Percentiles rank a stretch among this genome's conserved stretches.
These are phyloP conservation scores for Silurus aristotelis DNA, from an alignment of 2,797 vertebrate species.

Conservation along the genomic window DNA sequence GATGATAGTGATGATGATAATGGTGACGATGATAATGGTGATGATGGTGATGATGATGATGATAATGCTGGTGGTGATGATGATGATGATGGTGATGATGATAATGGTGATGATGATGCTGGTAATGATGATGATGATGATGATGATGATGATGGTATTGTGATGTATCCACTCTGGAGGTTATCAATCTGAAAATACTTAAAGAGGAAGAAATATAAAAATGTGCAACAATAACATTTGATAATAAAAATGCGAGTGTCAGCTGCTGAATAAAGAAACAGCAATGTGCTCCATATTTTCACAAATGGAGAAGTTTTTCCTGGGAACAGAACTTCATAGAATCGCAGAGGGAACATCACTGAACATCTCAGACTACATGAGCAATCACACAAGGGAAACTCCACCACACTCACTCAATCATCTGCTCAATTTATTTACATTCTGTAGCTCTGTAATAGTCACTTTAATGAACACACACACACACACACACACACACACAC, in stretches of 20 bases:
- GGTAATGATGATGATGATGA: no score
- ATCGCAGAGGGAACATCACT: not conserved
- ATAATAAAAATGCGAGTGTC: not conserved
- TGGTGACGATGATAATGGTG: no score
- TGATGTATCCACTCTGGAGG: no score
- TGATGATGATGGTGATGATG: no score
- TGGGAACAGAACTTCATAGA: not conserved
- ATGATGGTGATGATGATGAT: no score
- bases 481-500: slow-evolving; percentile 1
- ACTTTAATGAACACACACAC: slow-evolving; percentile 34
- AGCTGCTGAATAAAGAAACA: not conserved
- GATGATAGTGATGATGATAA: no score
- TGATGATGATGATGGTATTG: no score
- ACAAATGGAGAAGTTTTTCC: not conserved
- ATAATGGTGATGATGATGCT: no score
- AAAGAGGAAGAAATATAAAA: not conserved
- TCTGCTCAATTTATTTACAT: slow-evolving; percentile 17
- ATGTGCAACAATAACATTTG: not conserved
- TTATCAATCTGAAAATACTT: no score
- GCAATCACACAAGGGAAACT: slow-evolving; percentile 13
- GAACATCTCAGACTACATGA: not conserved
- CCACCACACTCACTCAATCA: slow-evolving; percentile 14
- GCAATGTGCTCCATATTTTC: not conserved
- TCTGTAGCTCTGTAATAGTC: slow-evolving; percentile 22
- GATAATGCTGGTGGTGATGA: no score